Evolutionary conservation across 35 echinoderm and acorn worm species (phyloP), one percentile per base, ranked within the genome.

Genomic region (Lytechinus variegatus): DNA sequence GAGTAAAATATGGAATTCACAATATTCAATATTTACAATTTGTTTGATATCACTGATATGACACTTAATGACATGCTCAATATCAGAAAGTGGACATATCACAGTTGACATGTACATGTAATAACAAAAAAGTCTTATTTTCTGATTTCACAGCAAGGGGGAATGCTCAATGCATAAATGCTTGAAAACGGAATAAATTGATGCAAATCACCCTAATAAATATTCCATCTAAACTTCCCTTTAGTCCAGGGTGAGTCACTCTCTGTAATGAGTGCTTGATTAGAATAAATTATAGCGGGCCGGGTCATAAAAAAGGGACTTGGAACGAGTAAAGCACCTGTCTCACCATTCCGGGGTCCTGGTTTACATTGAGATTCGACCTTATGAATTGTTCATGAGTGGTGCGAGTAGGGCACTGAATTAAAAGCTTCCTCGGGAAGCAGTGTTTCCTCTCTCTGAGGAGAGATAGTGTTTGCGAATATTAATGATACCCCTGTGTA

Each of bases 171-270:
- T 21, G 1, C 14, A 79, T 79, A 79, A 79, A 79, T 79, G 66
- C 12, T 79, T 24, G 5, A 79, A 79, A 79, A 79, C n/a, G 66
- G 66, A 79, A 79, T 79, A 79, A 79, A 79, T 79, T 79, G 66
- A 79, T 79, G 66, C 19, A 79, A 79, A 79, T 79, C n/a, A 79
- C 66, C 66, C 66, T 79, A 79, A 79, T 79, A 79, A 79, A 79
- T 79, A 79, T 79, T 79, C 66, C 19, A n/a, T 79, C 19, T 79
- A 24, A 19, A 79, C 66, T 79, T 79, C 66, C 66, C 66, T 79
- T 79, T 79, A n/a, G 14, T 79, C 6, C 19, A 79, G 19, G 66
- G n/a, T 79, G 66, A 79, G 66, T 79, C 66, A 79, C 66, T 16
- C 66, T 79, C 66, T 24, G 66, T 79, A 79, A 79, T 79, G 66